These are phyloP conservation scores for Choloepus didactylus DNA, from an alignment of 2,797 vertebrate genomes.

Conservation along the genomic window DNA sequence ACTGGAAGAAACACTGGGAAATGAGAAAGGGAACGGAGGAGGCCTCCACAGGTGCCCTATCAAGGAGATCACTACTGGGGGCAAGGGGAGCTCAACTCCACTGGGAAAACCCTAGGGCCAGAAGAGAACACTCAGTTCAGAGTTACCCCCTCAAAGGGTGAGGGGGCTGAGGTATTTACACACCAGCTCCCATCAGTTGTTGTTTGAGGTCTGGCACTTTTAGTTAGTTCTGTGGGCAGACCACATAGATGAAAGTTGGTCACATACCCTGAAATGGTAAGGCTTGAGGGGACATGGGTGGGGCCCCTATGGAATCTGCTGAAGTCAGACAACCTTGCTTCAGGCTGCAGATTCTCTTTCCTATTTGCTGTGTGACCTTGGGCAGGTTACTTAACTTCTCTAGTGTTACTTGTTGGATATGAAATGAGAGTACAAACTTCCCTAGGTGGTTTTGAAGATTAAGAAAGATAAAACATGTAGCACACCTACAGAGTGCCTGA, in stretches of 20 bases:
- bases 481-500: neutral
- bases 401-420: neutral
- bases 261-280: neutral
- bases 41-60: neutral
- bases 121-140: neutral
- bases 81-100: neutral
- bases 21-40: neutral
- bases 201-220: neutral
- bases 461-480: neutral
- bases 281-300: neutral
- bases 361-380: constrained; percentile 27
- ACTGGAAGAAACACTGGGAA: neutral
- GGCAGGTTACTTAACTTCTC: neutral
- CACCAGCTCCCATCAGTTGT: neutral
- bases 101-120: neutral
- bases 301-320: neutral
- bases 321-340: neutral
- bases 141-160: neutral
- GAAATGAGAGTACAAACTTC: neutral
- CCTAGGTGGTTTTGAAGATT: neutral
- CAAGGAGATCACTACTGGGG: neutral
- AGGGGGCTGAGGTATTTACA: neutral
- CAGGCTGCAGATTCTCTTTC: neutral
- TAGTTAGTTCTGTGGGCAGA: neutral
- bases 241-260: neutral